Evolutionary conservation across 2,888 invertebrate genomes (phyloP), one percentile per base, ranked within the genome.

Genomic region (Cyclophora albipunctata): DNA sequence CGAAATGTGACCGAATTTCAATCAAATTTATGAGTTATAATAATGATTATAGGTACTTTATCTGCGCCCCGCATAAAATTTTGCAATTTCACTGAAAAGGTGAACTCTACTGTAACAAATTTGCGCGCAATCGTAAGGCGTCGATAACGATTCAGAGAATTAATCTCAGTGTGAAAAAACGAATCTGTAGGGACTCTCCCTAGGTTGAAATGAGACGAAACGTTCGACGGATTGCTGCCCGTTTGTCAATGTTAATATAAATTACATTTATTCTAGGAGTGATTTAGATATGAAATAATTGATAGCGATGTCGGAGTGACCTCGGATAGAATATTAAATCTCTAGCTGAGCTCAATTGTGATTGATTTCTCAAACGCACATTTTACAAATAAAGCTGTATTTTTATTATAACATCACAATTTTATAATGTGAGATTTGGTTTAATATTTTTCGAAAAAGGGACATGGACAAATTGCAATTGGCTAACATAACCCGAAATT

Each of bases 1-100:
- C 76, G 81, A 84, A 86, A 85, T 86, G 83, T 85, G 81, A 85
- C 85, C 84, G 80, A 85, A 85, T 84, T 87, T 87, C 87, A 86
- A 87, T 88, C 83, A 84, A 86, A 86, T 87, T 87, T 87, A 88
- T 85, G 84, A 87, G 74, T 85, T 85, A 85, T 84, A 80, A 87
- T 86, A 86, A 87, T 86, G 82, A 87, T 86, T 84, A 83, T 84
- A 84, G 84, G 83, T 75, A 78, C 80, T 84, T 86, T 86, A 87
- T 86, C 85, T 69, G 73, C 64, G 77, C 69, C 69, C 57, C 80
- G 81, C 85, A 81, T 81, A 80, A 84, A 84, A 85, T 86, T 86
- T 82, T 54, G 81, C 82, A 81, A 86, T 86, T 84, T 78, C 69
- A 79, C 68, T 84, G 84, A 86, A 88, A 86, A 88, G 88, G 84